Percentiles rank a stretch among this genome's conserved stretches.
phyloP scores from a whole-genome alignment of 1,140 invertebrate genomes.

The Aricia agestis region DNA sequence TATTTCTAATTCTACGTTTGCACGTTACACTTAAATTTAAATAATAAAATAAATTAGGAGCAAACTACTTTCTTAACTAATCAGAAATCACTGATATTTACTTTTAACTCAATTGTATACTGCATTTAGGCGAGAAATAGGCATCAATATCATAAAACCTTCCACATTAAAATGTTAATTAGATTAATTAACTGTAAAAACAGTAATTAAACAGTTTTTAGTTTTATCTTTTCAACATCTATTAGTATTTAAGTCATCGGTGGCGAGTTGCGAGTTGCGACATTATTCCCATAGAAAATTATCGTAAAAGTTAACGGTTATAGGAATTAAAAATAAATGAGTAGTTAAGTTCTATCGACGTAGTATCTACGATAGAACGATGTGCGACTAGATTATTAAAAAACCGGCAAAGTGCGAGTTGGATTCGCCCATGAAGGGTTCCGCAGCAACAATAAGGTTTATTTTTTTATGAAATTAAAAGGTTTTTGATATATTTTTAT shows the following conservation, averaged over 20 bases:
- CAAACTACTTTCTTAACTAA: background rate
- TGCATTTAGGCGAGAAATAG: background rate
- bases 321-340: too few relatives aligned
- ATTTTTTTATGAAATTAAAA: too few relatives aligned
- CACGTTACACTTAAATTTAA: too few relatives aligned
- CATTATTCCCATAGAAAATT: background rate
- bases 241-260: background rate
- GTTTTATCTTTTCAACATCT: background rate
- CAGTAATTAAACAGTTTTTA: background rate
- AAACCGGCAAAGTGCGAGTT: too few relatives aligned
- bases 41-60: too few relatives aligned
- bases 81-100: background rate
- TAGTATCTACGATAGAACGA: too few relatives aligned
- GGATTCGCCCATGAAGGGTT: too few relatives aligned
- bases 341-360: too few relatives aligned
- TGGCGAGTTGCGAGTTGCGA: background rate
- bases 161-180: background rate
- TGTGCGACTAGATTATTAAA: too few relatives aligned
- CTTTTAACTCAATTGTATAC: background rate
- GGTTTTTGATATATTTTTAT: too few relatives aligned
- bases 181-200: background rate
- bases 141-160: background rate
- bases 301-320: background rate
- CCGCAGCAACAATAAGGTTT: too few relatives aligned
- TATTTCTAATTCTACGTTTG: too few relatives aligned